Base-by-base conservation (phyloP, 2,113 vertebrate genomes). In the Chloropsis cyanopogon region DNA sequence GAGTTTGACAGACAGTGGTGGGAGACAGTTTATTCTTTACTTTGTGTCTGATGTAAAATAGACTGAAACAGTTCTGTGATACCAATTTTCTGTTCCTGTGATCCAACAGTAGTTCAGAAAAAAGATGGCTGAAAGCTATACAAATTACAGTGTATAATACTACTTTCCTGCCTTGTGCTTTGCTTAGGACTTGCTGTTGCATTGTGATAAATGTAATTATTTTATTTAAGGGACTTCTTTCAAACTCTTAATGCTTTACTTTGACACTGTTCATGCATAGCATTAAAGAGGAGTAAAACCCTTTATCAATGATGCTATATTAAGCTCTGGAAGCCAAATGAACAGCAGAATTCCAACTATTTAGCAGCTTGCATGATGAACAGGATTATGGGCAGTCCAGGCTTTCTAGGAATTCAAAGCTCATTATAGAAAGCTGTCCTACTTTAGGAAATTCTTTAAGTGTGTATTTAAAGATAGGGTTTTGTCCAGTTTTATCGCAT, bases 361-460 rank as follows among this genome's bases (percentile, higher is more conserved):
- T 82, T 66, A 86, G 75, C 75, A 81, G 71, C 53, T 90, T 79
- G 37, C 37, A 50, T 82, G 78, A 29, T 72, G 59, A 77, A 72
- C 47, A 37, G 59, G 70, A 77, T 95, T 90, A 92, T 0, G 0
- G 44, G 60, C 68, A 64, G 64, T 73, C 47, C 49, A 92, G 69
- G 26, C 79, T 91, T 95, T 86, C 92, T 90, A 92, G 90, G 93
- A 96, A 88, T 83, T 68, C 64, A 84, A 71, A 96, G 68, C 71
- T 86, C 33, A 39, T 94, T 95, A 75, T 1, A 90, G 47, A 86
- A 93, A 86, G 68, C 47, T 81, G 23, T 71, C 41, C 49, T 89
- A 37, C 46, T 90, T 86, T 9, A 90, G 70, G 54, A 91, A 92
- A 53, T 82, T 50, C 69, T 71, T 82, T 37, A 79, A 68, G n/a